These are phyloP conservation scores for Coccyzus lansbergi DNA, from an alignment of 2,797 vertebrate species.

Conservation along the genomic window DNA sequence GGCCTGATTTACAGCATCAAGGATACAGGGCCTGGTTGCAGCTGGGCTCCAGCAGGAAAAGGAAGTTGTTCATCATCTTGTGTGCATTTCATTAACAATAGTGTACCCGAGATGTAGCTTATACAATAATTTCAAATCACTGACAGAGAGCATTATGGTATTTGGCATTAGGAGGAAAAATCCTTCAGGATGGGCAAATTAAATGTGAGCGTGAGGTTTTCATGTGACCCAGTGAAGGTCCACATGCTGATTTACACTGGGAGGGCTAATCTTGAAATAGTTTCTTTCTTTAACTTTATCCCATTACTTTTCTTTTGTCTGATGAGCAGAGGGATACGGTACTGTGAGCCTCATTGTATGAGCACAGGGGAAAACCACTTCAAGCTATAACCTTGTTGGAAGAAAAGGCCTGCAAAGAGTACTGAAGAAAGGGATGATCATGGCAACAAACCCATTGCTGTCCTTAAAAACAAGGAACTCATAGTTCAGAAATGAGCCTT, in stretches of 20 bases:
- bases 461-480: not conserved
- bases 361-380: not conserved
- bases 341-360: not conserved
- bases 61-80: slow-evolving; percentile 98
- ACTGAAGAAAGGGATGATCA: not conserved
- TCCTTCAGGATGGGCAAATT: slow-evolving; percentile 81
- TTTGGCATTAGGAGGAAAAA: slow-evolving; percentile 82
- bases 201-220: slow-evolving; percentile 76
- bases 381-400: not conserved
- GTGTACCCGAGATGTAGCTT: slow-evolving; percentile 82
- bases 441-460: not conserved
- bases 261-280: slow-evolving; percentile 62
- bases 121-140: slow-evolving; percentile 83
- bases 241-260: slow-evolving; percentile 57
- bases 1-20: slow-evolving; percentile 91
- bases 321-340: not conserved
- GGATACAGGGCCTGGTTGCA: slow-evolving; percentile 87
- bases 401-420: not conserved
- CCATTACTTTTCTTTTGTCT: slow-evolving; percentile 55
- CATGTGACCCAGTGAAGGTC: slow-evolving; percentile 56
- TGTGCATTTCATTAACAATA: slow-evolving; percentile 90
- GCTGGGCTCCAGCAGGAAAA: slow-evolving; percentile 94
- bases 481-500: not conserved
- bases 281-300: slow-evolving; percentile 61
- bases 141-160: slow-evolving; percentile 84